phyloP scores from a whole-genome alignment of 2,113 vertebrate genomes.

The Tetraodon nigroviridis region DNA sequence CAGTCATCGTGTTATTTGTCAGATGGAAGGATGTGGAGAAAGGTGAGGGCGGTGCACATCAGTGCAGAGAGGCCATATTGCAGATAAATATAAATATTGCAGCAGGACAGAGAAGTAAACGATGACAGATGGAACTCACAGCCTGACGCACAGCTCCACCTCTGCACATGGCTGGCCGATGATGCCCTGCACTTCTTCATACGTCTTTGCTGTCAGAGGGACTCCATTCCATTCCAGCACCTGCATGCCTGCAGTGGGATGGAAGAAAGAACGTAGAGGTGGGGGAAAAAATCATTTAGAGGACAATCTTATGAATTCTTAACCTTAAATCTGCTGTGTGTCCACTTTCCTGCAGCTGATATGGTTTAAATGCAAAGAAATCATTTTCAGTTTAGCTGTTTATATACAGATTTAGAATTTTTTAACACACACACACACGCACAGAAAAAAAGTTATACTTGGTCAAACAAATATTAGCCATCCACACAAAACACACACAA shows the following conservation, averaged over 20 bases:
- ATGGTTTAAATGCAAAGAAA: too few relatives aligned
- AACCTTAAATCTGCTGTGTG: too few relatives aligned
- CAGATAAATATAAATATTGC: conserved; percentile 36
- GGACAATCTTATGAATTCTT: not conserved
- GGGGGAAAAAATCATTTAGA: not conserved
- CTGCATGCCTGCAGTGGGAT: conserved; percentile 86
- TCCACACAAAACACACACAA: too few relatives aligned
- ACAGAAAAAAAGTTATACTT: too few relatives aligned
- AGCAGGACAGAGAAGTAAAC: conserved; percentile 33
- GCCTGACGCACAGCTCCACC: conserved; percentile 98
- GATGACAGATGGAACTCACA: conserved; percentile 84
- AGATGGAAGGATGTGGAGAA: conserved; percentile 22
- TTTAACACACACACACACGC: too few relatives aligned
- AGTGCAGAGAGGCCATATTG: conserved; percentile 37
- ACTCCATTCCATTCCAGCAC: conserved; percentile 97
- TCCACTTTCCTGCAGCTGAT: too few relatives aligned
- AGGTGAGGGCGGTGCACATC: conserved; percentile 11
- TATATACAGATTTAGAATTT: too few relatives aligned
- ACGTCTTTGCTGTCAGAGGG: conserved; percentile 88
- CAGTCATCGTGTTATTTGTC: conserved; percentile 29
- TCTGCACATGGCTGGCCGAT: conserved; percentile 89
- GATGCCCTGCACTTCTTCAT: conserved; percentile 95
- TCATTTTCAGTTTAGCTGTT: too few relatives aligned
- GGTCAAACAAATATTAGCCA: too few relatives aligned
- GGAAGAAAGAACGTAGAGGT: conserved; percentile 1